phyloP scores from a whole-genome alignment of 2,888 invertebrate species.

The Luperina testacea region DNA sequence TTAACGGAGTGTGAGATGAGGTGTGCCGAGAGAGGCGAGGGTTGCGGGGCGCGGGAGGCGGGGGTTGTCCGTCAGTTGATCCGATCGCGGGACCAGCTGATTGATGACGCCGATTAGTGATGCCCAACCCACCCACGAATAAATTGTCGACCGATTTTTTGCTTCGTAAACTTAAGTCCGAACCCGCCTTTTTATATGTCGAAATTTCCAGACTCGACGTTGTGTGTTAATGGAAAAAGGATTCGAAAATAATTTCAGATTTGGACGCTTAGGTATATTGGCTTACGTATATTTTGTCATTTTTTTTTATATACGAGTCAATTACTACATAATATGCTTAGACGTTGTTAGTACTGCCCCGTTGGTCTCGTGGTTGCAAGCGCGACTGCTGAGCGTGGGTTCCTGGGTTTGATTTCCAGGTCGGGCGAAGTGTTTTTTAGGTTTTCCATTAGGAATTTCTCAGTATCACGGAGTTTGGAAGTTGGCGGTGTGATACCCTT shows the following conservation, averaged over 20 bases:
- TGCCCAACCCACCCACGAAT: constrained; percentile 87
- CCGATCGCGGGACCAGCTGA: constrained; percentile 86
- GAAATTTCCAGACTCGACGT: constrained; percentile 46
- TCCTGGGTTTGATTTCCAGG: too few species aligned
- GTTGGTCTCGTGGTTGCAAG: neutral
- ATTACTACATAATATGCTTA: neutral
- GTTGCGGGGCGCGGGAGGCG: constrained; percentile 58
- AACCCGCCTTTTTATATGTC: constrained; percentile 76
- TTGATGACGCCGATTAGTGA: constrained; percentile 90
- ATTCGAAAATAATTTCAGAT: constrained; percentile 52
- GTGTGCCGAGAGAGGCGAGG: constrained; percentile 66
- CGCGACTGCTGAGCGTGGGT: too few species aligned
- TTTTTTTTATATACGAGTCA: neutral
- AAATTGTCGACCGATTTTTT: constrained; percentile 88
- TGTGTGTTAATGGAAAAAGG: constrained; percentile 59
- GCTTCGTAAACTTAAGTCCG: constrained; percentile 80
- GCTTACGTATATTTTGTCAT: neutral
- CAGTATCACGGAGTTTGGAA: neutral
- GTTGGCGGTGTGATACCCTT: neutral
- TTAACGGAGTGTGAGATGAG: constrained; percentile 68
- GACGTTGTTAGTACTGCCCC: neutral
- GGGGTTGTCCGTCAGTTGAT: constrained; percentile 85
- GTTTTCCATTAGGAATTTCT: neutral
- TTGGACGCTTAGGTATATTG: neutral
- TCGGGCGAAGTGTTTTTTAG: neutral